These are phyloP conservation scores for Misgurnus mizolepis DNA, from an alignment of 2,113 vertebrate species.

Conservation along the genomic window DNA sequence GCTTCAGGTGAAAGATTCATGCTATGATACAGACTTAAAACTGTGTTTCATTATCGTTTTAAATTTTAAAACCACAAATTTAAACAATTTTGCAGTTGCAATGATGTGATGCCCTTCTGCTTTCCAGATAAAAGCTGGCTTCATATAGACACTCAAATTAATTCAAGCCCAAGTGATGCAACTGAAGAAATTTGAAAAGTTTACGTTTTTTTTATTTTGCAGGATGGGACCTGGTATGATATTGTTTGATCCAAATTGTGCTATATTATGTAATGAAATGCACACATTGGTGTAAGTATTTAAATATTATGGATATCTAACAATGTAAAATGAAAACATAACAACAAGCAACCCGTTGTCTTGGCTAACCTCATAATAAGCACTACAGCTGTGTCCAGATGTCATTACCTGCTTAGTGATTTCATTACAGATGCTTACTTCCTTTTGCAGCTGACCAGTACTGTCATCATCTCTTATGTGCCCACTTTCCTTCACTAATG, in stretches of 20 bases:
- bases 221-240: no score
- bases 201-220: background rate
- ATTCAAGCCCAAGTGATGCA: background rate
- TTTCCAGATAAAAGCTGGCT: background rate
- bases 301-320: background rate
- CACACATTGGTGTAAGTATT: background rate
- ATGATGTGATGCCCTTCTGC: no score
- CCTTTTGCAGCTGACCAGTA: conserved; percentile 67
- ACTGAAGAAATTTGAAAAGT: background rate
- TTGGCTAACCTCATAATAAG: conserved; percentile 54
- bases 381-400: background rate
- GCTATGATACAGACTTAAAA: background rate
- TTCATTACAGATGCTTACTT: conserved; percentile 61
- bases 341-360: background rate
- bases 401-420: conserved; percentile 51
- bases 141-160: background rate
- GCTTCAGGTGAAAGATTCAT: conserved; percentile 3
- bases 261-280: background rate
- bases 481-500: conserved; percentile 52
- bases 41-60: no score
- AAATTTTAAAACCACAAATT: no score
- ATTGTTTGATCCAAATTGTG: background rate
- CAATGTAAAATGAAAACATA: background rate
- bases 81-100: no score
- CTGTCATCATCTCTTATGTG: conserved; percentile 74